Evolutionary conservation across 1,140 invertebrate genomes (phyloP).

Genomic region (Venturia canescens): DNA sequence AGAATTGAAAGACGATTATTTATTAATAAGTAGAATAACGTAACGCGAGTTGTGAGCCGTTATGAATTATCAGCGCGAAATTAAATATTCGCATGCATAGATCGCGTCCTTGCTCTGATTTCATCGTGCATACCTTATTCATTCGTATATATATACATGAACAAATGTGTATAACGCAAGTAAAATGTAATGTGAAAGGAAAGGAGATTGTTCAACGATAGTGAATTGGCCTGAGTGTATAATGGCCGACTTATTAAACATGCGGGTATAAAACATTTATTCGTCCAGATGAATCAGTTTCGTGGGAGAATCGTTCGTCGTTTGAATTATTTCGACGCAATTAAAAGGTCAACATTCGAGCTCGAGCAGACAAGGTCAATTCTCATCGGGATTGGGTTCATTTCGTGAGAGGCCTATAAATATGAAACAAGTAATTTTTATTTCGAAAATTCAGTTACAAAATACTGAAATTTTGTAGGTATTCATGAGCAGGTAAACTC

Average conservation of each 20-base stretch:
- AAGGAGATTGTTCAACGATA: slow-evolving; percentile 4
- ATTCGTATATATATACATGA: not conserved
- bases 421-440: slow-evolving; percentile 13
- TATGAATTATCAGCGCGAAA: slow-evolving; percentile 29
- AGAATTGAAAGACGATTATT: slow-evolving; percentile 7
- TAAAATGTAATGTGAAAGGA: slow-evolving; percentile 21
- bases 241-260: not conserved
- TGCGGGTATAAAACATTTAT: not conserved
- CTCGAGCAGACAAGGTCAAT: slow-evolving; percentile 26
- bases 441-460: not conserved
- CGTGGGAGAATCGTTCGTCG: slow-evolving; percentile 20
- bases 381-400: slow-evolving; percentile 20
- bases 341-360: slow-evolving; percentile 32
- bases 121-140: slow-evolving; percentile 13
- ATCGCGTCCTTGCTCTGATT: slow-evolving; percentile 36
- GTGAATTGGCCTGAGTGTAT: slow-evolving; percentile 15
- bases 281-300: not conserved
- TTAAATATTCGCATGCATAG: slow-evolving; percentile 21
- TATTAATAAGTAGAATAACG: slow-evolving; percentile 14
- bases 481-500: no score
- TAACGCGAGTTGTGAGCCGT: slow-evolving; percentile 12
- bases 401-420: slow-evolving; percentile 21
- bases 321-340: slow-evolving; percentile 16
- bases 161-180: not conserved
- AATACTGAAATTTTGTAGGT: not conserved